Percentiles rank a stretch among this genome's conserved stretches.
Conservation (phyloP, 2,888 invertebrate species). For the Melanchra persicariae region DNA sequence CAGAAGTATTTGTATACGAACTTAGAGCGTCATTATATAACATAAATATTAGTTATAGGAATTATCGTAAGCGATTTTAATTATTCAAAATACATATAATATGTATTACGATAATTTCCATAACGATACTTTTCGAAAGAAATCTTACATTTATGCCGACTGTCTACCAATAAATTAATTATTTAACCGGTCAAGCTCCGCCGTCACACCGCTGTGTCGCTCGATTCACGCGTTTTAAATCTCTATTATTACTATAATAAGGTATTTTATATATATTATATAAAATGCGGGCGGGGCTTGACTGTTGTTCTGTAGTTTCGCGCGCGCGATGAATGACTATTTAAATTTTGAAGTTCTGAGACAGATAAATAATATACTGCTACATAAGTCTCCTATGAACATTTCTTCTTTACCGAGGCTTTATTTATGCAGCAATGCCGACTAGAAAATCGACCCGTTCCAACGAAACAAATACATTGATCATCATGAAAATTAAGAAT, state of each 20-base stretch:
- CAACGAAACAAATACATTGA: conserved; percentile 33
- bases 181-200: no score
- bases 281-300: no score
- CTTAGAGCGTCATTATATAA: conserved; percentile 19
- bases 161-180: no score
- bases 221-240: no score
- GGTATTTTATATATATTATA: no score
- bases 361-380: conserved; percentile 3
- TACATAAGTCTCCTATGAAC: conserved; percentile 10
- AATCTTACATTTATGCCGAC: neutral
- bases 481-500: conserved; percentile 6
- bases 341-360: neutral
- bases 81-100: neutral
- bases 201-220: no score
- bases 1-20: conserved; percentile 30
- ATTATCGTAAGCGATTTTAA: conserved; percentile 3
- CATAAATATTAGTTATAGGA: conserved; percentile 4
- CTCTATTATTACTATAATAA: no score
- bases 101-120: conserved; percentile 23
- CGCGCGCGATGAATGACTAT: no score
- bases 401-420: conserved; percentile 9
- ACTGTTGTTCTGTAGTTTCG: no score
- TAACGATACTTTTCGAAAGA: conserved; percentile 9
- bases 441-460: conserved; percentile 13
- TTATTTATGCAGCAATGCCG: conserved; percentile 6